These are phyloP conservation scores for Actinernus sp. DNA, from an alignment of 92 coral and sea anemone genomes.

Conservation along the genomic window DNA sequence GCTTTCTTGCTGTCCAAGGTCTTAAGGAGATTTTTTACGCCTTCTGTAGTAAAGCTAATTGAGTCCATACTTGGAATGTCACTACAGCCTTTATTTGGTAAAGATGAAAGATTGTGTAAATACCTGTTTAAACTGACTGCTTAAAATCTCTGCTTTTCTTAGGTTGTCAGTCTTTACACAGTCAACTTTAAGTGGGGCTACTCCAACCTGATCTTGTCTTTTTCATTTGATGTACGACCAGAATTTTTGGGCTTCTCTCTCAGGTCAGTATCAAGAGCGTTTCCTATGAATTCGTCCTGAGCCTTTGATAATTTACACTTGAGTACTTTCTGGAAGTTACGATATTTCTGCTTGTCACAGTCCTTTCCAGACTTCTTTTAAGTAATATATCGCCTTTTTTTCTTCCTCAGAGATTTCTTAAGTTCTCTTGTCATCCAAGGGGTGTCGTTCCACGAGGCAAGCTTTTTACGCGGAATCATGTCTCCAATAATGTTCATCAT, in stretches of 20 bases:
- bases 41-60: slow-evolving; percentile 5
- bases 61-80: slow-evolving; percentile 17
- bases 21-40: slow-evolving; percentile 1
- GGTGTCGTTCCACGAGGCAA: no score
- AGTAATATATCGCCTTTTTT: no score
- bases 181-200: slow-evolving; percentile 47
- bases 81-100: slow-evolving; percentile 35
- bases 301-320: slow-evolving; percentile 47
- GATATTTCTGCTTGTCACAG: slow-evolving; percentile 8
- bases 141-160: slow-evolving; percentile 54
- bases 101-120: slow-evolving; percentile 52
- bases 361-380: no score
- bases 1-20: slow-evolving; percentile 19
- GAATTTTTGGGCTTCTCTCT: slow-evolving; percentile 75
- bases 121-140: slow-evolving; percentile 40
- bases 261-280: slow-evolving; percentile 44
- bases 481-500: no score
- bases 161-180: slow-evolving; percentile 49
- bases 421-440: no score
- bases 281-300: slow-evolving; percentile 63
- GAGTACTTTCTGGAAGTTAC: slow-evolving; percentile 23
- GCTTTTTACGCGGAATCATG: no score
- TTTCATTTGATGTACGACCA: slow-evolving; percentile 62
- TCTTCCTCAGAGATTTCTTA: no score
- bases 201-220: slow-evolving; percentile 66